A percentile compares a stretch with the other conserved stretches of the same genome.
phyloP scores from a whole-genome alignment of 2,797 vertebrate genomes.

The Notolepis coatsorum region DNA sequence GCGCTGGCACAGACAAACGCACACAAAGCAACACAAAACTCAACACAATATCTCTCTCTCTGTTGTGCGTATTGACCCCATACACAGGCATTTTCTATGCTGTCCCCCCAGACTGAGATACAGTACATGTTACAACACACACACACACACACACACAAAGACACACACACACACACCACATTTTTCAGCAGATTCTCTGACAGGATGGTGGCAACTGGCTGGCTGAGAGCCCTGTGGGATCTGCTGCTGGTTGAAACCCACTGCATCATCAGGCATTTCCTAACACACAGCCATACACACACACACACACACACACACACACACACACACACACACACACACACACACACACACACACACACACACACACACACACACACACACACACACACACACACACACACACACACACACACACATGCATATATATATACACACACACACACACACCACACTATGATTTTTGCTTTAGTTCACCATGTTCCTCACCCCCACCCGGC shows the following conservation, averaged over 20 bases:
- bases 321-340: not conserved
- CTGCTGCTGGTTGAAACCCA: slow-evolving; percentile 17
- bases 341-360: slow-evolving; percentile 1
- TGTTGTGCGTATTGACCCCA: not conserved
- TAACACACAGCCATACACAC: not conserved
- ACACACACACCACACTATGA: slow-evolving; percentile 8
- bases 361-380: not conserved
- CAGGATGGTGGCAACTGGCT: slow-evolving; percentile 8
- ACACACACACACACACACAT: slow-evolving; percentile 10
- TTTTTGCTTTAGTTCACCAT: slow-evolving; percentile 15
- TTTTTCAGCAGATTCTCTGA: not conserved
- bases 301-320: slow-evolving; percentile 8
- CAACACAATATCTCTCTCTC: not conserved
- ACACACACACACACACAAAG: slow-evolving; percentile 4
- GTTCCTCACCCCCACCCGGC: slow-evolving; percentile 30
- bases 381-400: slow-evolving; percentile 1
- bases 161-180: not conserved
- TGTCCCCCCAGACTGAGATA: not conserved
- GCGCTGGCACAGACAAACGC: not conserved
- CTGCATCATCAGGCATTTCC: not conserved
- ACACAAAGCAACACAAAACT: not conserved
- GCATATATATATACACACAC: not conserved
- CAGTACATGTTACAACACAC: slow-evolving; percentile 3
- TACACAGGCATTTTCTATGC: not conserved
- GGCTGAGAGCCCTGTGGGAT: slow-evolving; percentile 15